phyloP scores from a whole-genome alignment of 2,113 vertebrate species.

The Bambusicola thoracicus region DNA sequence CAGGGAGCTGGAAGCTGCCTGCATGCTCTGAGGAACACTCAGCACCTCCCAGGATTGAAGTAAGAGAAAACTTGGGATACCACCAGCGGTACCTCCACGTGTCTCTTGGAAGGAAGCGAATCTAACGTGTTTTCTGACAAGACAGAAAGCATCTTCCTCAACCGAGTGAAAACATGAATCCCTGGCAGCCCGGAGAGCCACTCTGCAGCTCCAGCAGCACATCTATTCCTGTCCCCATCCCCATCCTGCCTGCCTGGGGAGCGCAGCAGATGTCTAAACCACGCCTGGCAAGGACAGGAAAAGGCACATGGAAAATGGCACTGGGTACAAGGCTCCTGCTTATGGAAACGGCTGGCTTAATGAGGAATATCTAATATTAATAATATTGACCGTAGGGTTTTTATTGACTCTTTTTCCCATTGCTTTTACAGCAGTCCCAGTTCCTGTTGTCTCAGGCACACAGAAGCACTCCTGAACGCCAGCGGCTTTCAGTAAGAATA shows the following conservation, averaged over 20 bases:
- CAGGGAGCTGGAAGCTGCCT: too few relatives aligned
- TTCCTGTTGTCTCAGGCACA: slow-evolving; percentile 40
- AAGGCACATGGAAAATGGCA: slow-evolving; percentile 30
- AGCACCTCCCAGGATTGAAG: background rate
- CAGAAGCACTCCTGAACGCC: slow-evolving; percentile 21
- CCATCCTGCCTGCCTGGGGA: too few relatives aligned
- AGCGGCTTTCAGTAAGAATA: slow-evolving; percentile 39
- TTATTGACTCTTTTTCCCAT: slow-evolving; percentile 25
- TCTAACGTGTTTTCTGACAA: background rate
- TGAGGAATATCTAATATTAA: slow-evolving; percentile 28
- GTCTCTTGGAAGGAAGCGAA: background rate
- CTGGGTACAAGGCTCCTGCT: background rate
- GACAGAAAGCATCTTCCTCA: background rate
- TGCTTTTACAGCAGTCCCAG: slow-evolving; percentile 15
- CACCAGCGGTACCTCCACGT: background rate
- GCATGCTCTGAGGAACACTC: background rate
- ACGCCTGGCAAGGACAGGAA: background rate
- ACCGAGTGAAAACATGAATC: background rate
- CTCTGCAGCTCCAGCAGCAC: background rate
- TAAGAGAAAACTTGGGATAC: background rate
- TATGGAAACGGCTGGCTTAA: background rate
- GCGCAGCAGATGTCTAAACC: background rate
- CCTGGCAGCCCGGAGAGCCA: background rate
- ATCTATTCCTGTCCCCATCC: too few relatives aligned
- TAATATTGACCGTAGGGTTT: background rate